Evolutionary conservation across 2,888 invertebrate genomes (phyloP).

Genomic region (Parnassius mnemosyne): DNA sequence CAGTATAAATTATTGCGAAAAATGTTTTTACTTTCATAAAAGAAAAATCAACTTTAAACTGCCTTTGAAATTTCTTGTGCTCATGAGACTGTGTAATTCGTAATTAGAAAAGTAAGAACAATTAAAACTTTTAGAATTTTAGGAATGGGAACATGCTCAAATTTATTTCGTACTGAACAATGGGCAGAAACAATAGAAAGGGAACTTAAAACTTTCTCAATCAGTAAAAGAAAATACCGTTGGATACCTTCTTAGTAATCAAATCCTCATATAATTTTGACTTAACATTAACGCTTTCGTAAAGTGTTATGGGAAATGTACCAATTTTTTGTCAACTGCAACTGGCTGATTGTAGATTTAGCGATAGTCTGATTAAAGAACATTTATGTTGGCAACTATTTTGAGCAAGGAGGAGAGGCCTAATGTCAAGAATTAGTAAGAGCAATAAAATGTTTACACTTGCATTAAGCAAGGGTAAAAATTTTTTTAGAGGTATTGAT

Average conservation of each 20-base stretch:
- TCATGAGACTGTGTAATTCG: conserved; percentile 66
- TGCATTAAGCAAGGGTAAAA: too few relatives aligned
- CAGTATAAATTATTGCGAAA: background rate
- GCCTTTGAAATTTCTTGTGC: conserved; percentile 18
- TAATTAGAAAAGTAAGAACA: conserved; percentile 77
- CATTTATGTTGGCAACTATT: too few relatives aligned
- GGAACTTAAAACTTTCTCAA: conserved; percentile 71
- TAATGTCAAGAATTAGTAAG: too few relatives aligned
- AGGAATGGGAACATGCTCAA: conserved; percentile 65
- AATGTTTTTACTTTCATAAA: conserved; percentile 5
- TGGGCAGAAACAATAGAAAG: conserved; percentile 71
- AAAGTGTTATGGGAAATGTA: too few relatives aligned
- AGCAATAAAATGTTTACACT: too few relatives aligned
- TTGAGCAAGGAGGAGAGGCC: too few relatives aligned
- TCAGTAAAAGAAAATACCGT: conserved; percentile 58
- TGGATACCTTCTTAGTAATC: conserved; percentile 37
- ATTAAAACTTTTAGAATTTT: conserved; percentile 80
- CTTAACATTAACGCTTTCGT: background rate
- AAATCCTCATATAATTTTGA: conserved; percentile 12
- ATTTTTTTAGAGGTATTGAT: too few relatives aligned
- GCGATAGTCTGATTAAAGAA: too few relatives aligned
- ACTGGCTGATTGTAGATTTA: too few relatives aligned
- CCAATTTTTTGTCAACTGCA: too few relatives aligned
- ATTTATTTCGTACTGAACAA: conserved; percentile 71
- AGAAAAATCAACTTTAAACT: conserved; percentile 3